Evolutionary conservation across 2,797 vertebrate genomes (phyloP).

Genomic region (Hozukius guyotensis): DNA sequence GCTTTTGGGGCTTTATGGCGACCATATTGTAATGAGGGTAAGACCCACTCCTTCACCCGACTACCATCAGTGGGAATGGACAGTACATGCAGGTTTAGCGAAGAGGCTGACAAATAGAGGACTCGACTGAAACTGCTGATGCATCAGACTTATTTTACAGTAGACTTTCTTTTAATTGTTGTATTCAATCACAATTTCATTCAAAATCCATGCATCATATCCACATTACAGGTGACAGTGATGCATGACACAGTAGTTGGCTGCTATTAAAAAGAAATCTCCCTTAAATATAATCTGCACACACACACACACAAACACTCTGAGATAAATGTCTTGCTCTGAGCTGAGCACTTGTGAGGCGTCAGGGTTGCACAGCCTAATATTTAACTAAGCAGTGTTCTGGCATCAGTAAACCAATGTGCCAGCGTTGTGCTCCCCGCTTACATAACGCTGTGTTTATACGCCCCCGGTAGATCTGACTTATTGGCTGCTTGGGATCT

Average conservation of each 20-base stretch:
- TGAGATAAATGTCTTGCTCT: conserved; percentile 32
- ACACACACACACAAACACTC: not conserved
- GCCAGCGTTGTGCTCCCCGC: conserved; percentile 9
- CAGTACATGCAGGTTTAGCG: not conserved
- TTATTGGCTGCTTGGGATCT: conserved; percentile 56
- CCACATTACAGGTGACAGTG: not conserved
- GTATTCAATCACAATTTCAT: not conserved
- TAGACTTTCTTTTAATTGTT: not conserved
- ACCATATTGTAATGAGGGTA: not conserved
- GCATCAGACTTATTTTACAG: not conserved
- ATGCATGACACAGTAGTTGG: not conserved
- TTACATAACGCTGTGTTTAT: conserved; percentile 60
- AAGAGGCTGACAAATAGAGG: not conserved
- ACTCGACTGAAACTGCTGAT: not conserved
- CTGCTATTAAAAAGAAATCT: not conserved
- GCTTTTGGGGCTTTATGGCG: not conserved
- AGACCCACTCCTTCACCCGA: not conserved
- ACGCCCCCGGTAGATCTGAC: conserved; percentile 41
- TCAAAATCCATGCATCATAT: not conserved
- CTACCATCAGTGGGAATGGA: not conserved
- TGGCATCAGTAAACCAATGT: conserved; percentile 38
- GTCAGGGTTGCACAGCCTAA: conserved; percentile 45
- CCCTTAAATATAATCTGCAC: not conserved
- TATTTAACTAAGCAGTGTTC: conserved; percentile 53
- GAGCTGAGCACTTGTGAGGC: conserved; percentile 37